A percentile compares a stretch with the other conserved stretches of the same genome.
These are phyloP conservation scores for Neotoma lepida DNA, from an alignment of 2,113 vertebrate genomes.

Conservation along the genomic window DNA sequence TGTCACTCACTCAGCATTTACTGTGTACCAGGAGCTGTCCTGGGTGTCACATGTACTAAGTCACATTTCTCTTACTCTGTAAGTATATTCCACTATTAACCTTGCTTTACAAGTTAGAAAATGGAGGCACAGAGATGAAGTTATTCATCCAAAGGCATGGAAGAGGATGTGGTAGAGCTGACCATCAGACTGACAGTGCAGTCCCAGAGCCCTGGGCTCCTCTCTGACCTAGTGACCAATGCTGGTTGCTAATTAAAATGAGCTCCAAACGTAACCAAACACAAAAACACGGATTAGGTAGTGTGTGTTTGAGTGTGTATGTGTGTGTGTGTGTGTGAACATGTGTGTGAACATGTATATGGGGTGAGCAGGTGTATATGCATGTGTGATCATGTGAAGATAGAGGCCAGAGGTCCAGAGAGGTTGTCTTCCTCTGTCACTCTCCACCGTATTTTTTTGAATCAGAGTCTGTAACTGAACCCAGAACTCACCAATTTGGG, in stretches of 20 bases:
- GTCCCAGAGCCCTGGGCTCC: background rate
- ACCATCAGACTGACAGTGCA: slow-evolving; percentile 1
- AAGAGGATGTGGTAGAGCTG: background rate
- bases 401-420: background rate
- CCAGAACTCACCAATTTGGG: background rate
- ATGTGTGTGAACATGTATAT: background rate
- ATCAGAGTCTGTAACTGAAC: background rate
- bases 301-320: background rate
- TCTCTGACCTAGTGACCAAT: background rate
- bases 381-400: background rate
- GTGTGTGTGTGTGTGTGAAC: background rate
- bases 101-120: background rate
- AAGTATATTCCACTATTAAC: background rate
- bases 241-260: background rate
- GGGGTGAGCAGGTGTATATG: background rate
- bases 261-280: background rate
- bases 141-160: background rate
- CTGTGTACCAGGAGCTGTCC: background rate
- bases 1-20: background rate
- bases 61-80: background rate
- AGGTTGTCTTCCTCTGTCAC: background rate
- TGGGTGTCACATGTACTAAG: background rate
- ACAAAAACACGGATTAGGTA: slow-evolving; percentile 16
- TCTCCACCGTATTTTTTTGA: background rate
- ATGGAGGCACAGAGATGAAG: background rate